Conservation (phyloP, 2,888 invertebrate species). For the Epinotia bilunana region DNA sequence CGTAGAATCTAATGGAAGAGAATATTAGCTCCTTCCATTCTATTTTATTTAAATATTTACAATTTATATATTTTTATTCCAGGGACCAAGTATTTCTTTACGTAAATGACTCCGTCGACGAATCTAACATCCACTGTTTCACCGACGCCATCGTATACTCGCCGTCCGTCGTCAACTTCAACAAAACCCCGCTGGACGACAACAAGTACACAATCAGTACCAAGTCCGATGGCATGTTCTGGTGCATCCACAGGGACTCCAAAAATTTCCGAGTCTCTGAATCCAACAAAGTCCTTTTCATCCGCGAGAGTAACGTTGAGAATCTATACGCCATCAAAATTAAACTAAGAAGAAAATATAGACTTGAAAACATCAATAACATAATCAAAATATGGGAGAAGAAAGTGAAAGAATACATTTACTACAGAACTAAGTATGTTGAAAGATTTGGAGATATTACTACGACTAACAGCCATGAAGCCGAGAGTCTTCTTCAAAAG, state of each 20-base stretch:
- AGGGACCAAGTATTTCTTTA: conserved; percentile 65
- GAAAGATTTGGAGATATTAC: conserved; percentile 53
- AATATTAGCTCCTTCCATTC: too few relatives aligned
- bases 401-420: conserved; percentile 69
- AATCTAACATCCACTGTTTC: conserved; percentile 67
- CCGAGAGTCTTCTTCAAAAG: conserved; percentile 54
- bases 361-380: conserved; percentile 47
- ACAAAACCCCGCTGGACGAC: conserved; percentile 53
- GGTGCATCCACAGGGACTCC: conserved; percentile 71
- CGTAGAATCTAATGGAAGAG: too few relatives aligned
- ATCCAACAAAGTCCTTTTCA: conserved; percentile 68
- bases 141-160: conserved; percentile 68
- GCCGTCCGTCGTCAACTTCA: conserved; percentile 57
- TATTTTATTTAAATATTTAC: neutral
- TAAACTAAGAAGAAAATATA: conserved; percentile 50
- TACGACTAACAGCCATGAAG: conserved; percentile 46
- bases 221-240: conserved; percentile 72
- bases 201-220: conserved; percentile 60
- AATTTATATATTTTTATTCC: conserved; percentile 48
- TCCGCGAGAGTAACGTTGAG: conserved; percentile 59
- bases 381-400: conserved; percentile 59
- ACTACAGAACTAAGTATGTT: conserved; percentile 63
- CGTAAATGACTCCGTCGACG: conserved; percentile 57
- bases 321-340: conserved; percentile 68
- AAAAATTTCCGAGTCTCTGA: conserved; percentile 59